phyloP scores from a whole-genome alignment of 2,113 vertebrate species.

The Rattus rattus region DNA sequence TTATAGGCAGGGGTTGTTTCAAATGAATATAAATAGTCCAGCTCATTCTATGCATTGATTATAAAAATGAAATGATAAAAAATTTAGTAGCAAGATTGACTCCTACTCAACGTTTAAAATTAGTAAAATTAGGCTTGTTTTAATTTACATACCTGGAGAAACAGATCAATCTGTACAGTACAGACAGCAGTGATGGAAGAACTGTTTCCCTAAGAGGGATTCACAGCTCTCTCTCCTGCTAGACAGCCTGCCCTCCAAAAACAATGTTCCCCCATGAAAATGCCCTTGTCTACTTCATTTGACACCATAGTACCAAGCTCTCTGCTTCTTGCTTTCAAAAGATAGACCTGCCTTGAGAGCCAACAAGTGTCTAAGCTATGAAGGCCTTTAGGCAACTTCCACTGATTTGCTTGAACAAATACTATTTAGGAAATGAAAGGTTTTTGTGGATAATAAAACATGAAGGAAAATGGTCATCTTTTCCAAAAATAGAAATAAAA shows the following conservation, averaged over 20 bases:
- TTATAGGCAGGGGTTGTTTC: neutral
- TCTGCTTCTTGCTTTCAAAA: conserved; percentile 29
- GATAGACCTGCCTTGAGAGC: conserved; percentile 2
- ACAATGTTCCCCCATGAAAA: neutral
- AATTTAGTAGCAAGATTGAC: neutral
- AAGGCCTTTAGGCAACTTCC: conserved; percentile 15
- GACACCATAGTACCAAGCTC: neutral
- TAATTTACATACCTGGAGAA: neutral
- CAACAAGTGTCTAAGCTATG: neutral
- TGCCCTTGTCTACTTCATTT: neutral
- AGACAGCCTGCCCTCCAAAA: neutral
- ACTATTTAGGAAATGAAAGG: neutral
- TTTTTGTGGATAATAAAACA: conserved; percentile 65
- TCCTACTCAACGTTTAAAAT: neutral
- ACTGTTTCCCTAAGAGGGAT: neutral
- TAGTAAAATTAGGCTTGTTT: neutral
- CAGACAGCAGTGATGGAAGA: neutral
- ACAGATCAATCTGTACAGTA: neutral
- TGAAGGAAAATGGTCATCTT: conserved; percentile 57
- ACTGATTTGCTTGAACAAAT: conserved; percentile 64
- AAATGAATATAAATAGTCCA: neutral
- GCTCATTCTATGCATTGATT: neutral
- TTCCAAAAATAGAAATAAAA: conserved; percentile 64
- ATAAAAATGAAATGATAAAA: neutral
- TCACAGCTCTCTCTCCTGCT: neutral